Base-by-base conservation (phyloP, 2,797 vertebrate genomes). In the Agapornis canus region DNA sequence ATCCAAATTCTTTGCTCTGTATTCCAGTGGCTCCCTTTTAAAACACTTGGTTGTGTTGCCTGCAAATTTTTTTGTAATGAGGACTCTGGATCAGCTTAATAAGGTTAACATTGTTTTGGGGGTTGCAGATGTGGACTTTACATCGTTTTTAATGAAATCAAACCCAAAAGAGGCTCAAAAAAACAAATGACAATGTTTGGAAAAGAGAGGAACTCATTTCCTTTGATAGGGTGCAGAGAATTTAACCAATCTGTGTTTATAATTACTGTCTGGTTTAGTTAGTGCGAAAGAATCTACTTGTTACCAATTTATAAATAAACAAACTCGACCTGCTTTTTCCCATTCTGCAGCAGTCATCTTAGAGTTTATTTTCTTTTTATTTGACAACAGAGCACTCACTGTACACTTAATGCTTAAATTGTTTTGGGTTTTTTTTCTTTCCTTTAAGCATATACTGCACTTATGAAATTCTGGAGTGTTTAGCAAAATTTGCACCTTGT, bases 161-260 rank as follows among this genome's bases (percentile, higher is more conserved):
- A 98, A 97, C 92, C 97, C 97, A 94, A 96, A 97, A 96, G 97
- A 98, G 96, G 97, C 98, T 98, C 98, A 35, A 98, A 98, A 98
- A 98, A 98, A 98, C 98, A 98, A 98, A 98, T 98, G 98, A 98
- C 98, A 98, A 91, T 98, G 98, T 98, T 98, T 98, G 97, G 98
- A 97, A 97, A 98, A 98, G 97, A 98, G 97, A 97, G 97, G 96
- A 97, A 96, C 97, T 98, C 97, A 98, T 98, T 98, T 98, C 98
- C 98, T 98, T 98, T 98, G 97, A 98, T 97, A 97, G 97, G 97
- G 97, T 97, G 95, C 96, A 97, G 93, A 92, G 97, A 98, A 98
- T 98, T 97, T 96, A 96, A 97, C 96, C 98, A 95, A 97, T 97
- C 98, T 98, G 97, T 98, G 98, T 98, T 98, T 98, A 98, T 98